Evolutionary conservation across 1,140 invertebrate species (phyloP), one percentile per base, ranked within the genome.

Genomic region (Neodiprion fabricii): DNA sequence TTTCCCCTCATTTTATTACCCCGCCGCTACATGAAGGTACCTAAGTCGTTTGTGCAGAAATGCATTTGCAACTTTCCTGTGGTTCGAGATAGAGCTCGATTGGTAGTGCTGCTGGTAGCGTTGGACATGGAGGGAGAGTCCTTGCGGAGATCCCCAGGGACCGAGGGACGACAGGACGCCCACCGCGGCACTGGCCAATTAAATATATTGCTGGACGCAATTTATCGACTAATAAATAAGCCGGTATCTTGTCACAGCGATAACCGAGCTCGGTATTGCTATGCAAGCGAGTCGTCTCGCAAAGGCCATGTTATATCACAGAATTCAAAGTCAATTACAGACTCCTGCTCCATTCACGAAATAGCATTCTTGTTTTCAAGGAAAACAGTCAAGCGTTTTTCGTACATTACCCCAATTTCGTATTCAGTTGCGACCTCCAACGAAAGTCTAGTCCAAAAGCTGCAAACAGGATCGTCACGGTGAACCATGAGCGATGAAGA

Each of bases 211-310:
- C 47, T 66, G 9, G 70, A 72, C 65, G 69, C 71, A 71, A 76
- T 76, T 76, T 76, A 74, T 76, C 69, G 49, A 23, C n/a, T 70
- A 72, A 72, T 76, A 76, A 76, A 74, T 76, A 76, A 74, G 48
- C 21, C 21, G n/a, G 72, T 49, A 76, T 70, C 47, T 76, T 61
- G 71, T 70, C 68, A 76, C 69, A 28, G 53, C 70, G 65, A 76
- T 76, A 76, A 73, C 50, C 49, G 4, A 9, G 7, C 53, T 61
- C 53, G 11, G 9, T 17, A 40, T 40, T 40, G 28, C 28, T 40
- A 40, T 40, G 28, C 28, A 40, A 40, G 28, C 5, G 28, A 40
- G 28, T 40, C 28, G 28, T 40, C 28, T 40, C 28, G 28, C 28
- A 40, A 40, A 40, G 28, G 5, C 28, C 28, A 0, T 0, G 28